Base-by-base conservation (phyloP, 1,140 invertebrate species). In the Mizuhopecten yessoensis region DNA sequence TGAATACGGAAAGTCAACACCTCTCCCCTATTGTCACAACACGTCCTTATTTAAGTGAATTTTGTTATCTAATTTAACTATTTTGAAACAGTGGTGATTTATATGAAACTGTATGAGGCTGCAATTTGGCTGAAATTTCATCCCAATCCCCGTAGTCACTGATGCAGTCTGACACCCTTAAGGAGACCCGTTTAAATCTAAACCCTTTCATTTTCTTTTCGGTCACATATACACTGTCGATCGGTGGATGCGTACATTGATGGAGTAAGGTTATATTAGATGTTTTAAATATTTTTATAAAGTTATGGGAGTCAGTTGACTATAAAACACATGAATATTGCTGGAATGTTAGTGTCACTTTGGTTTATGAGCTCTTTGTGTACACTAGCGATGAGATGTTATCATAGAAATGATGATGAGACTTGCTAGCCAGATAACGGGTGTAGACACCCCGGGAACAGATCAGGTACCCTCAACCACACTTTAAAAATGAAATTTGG, bases 231-330 rank as follows among this genome's bases (percentile, higher is more conserved):
- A 9, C n/a, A n/a, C 57, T 75, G 57, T 75, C 57, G 57, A 75
- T 75, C 57, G 23, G 29, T 75, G 57, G 57, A 75, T 75, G 57
- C 23, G 57, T 75, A 75, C n/a, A 75, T 75, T 75, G 57, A 75
- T 75, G 57, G 57, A 75, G 57, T 75, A 75, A 75, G 57, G 57
- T 75, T 75, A 75, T 75, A 75, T 75, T 75, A 75, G 57, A 75
- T 75, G 57, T 75, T 75, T 75, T 29, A 29, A 75, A 75, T 75
- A 75, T 75, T 75, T 75, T 75, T 75, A 75, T 75, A 75, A 75
- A 75, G 57, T 75, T 75, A 75, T 75, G 57, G 57, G 23, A 75
- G 57, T 75, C 57, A 13, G 57, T 75, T n/a, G 57, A 75, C 57
- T 29, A 75, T 75, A 75, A 75, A 75, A 13, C 57, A 75, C 57